Base-by-base conservation (phyloP, 1,140 invertebrate genomes). In the Uloborus diversus region DNA sequence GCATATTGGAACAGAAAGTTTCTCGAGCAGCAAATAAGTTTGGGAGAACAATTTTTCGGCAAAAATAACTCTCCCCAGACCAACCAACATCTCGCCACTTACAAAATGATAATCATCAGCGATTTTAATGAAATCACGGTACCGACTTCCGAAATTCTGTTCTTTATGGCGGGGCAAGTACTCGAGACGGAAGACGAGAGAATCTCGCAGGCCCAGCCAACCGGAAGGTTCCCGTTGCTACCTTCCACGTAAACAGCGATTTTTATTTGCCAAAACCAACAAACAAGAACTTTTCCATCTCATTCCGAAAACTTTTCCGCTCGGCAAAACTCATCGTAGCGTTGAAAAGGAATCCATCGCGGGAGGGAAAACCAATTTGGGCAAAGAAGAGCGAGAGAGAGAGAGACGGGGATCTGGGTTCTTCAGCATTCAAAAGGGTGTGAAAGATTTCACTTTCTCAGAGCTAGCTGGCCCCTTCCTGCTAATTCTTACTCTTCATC, bases 371-470 rank as follows among this genome's bases (percentile, higher is more conserved):
- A 73, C 69, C 69, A 73, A 73, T 73, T 73, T 73, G 28, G 49
- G 37, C 37, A 42, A 56, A 61, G 61, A 61, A 42, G 56, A 73
- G 30, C 69, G 61, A 17, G 27, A n/a, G n/a, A 28, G 28, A 57
- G 32, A 61, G 37, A 27, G 57, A 25, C 11, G 25, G 25, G n/a
- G 49, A 73, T n/a, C 25, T 42, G 11, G 11, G 51, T 75, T 64
- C 71, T 75, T 64, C 73, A 78, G 73, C 66, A 78, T 66, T 78
- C 62, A 78, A 78, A 78, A 78, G 73, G 59, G 73, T 78, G 73
- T 78, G 73, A 78, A 78, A 62, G n/a, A 47, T 42, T 78, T 78
- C 66, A 61, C 65, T 62, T 78, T 78, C 64, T 49, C 20, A 25
- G 33, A 30, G 28, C 57, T 14, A 20, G 37, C 68, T 49, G 25